Base-by-base conservation (phyloP, 1,140 invertebrate genomes). In the Leptopilina clavipes region DNA sequence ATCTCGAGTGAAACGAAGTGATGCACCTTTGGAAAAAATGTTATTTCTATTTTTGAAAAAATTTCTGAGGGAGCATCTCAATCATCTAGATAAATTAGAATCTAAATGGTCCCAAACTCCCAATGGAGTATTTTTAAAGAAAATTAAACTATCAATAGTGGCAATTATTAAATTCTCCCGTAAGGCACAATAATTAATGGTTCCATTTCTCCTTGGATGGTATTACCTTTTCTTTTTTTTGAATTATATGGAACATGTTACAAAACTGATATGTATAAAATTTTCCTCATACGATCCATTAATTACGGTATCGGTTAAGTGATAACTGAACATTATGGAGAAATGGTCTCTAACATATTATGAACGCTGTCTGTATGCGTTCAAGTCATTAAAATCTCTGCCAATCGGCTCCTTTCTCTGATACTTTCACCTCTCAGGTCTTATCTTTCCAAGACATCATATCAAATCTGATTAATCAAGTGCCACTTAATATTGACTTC, bases 151-250 rank as follows among this genome's bases (percentile, higher is more conserved):
- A 40, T 40, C 7, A 40, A 40, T 40, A 40, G 7, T 40, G 9
- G 73, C 59, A 77, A 76, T 40, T 40, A 40, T 18, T 1, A 40
- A 11, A 31, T 19, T 5, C 14, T 22, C 31, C 70, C 48, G 76
- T 25, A 75, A 73, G 25, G 37, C 9, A 78, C 70, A n/a, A 81
- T 78, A 74, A 81, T 78, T 78, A 78, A 81, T 81, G 73, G 70
- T 59, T 70, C 76, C 73, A 76, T 81, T 78, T 72, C 75, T 19
- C 74, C 76, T 72, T 31, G 76, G 70, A 74, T 74, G 74, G 74
- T 74, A 81, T 78, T 76, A 71, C 76, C 74, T 74, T 17, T 59
- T 56, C 2, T 37, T n/a, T 45, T 45, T n/a, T 14, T 14, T 17
- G 14, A 52, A 40, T 40, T 40, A 40, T 40, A 40, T 52, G 48